Evolutionary conservation across 2,113 vertebrate genomes (phyloP), one percentile per base, ranked within the genome.

Genomic region (Electrona antarctica): DNA sequence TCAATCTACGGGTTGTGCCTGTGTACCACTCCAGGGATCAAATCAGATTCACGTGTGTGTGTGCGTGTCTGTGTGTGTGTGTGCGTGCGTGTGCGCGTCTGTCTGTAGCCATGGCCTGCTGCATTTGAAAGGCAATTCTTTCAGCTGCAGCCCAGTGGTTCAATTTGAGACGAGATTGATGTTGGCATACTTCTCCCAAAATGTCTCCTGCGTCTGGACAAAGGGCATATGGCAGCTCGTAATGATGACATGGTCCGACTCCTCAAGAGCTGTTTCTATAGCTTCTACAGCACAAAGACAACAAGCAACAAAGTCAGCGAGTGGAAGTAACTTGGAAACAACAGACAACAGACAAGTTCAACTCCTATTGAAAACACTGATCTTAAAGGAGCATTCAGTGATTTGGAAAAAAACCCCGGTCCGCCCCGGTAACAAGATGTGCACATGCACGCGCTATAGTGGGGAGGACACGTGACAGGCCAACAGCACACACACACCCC

Each of bases 1-100:
- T 92, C 92, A 92, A 92, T 93, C 93, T 92, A 86, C 83, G 87
- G 85, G 87, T 85, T 90, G 82, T 82, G 89, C 88, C 81, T 90
- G 89, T 88, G 88, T 90, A 83, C 64, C 77, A 82, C 92, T 85
- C 87, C 78, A 72, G 84, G 88, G 89, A 84, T 87, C 86, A 87
- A 76, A 86, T 90, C 81, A 87, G 88, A 91, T 90, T 79, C 82
- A 86, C 2, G 33, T 41, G 33, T 6, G 33, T 41, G 33, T 41
- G 33, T 6, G 33, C 2, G 33, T 41, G 33, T 6, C 1, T 41
- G 33, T 6, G 33, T 6, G 33, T 41, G 33, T 6, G 33, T 41
- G 33, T 41, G 33, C 3, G 33, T 41, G 33, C 2, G 33, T 41
- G 1, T 41, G 33, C 2, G 33, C 2, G 33, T 41, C 3, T 41